Evolutionary conservation across 2,888 invertebrate species (phyloP).

Genomic region (Hetaerina titia): DNA sequence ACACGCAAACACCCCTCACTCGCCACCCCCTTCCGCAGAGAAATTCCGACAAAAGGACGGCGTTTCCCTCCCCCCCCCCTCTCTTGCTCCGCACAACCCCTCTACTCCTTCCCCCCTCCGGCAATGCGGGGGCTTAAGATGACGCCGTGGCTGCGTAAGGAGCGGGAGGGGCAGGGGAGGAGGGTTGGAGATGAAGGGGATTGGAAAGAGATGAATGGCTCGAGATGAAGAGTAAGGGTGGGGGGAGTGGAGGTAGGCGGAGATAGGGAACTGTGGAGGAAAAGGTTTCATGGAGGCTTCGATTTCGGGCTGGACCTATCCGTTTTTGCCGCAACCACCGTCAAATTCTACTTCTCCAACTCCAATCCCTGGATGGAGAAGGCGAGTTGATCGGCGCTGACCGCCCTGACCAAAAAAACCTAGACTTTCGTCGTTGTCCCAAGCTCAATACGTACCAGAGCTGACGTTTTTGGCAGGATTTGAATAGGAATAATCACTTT

Average conservation of each 20-base stretch:
- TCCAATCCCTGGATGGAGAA: too few relatives aligned
- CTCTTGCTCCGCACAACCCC: too few relatives aligned
- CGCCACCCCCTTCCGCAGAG: neutral
- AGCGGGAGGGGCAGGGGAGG: neutral
- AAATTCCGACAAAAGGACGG: constrained; percentile 10
- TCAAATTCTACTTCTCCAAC: neutral
- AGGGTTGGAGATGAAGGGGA: neutral
- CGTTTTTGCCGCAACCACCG: neutral
- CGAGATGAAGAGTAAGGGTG: neutral
- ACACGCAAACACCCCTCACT: neutral
- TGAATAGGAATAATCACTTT: too few relatives aligned
- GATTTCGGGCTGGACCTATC: neutral
- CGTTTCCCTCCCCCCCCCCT: neutral
- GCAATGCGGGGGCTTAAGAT: neutral
- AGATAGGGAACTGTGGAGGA: neutral
- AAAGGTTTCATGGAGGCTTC: neutral
- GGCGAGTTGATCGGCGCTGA: too few relatives aligned
- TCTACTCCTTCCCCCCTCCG: neutral
- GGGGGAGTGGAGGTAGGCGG: too few relatives aligned
- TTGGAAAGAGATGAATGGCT: neutral
- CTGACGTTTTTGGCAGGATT: too few relatives aligned
- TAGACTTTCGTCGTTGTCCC: too few relatives aligned
- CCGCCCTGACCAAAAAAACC: too few relatives aligned
- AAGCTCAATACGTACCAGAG: too few relatives aligned
- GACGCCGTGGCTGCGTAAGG: neutral